phyloP scores from a whole-genome alignment of 2,797 vertebrate species.

The Pantherophis alleghaniensis region DNA sequence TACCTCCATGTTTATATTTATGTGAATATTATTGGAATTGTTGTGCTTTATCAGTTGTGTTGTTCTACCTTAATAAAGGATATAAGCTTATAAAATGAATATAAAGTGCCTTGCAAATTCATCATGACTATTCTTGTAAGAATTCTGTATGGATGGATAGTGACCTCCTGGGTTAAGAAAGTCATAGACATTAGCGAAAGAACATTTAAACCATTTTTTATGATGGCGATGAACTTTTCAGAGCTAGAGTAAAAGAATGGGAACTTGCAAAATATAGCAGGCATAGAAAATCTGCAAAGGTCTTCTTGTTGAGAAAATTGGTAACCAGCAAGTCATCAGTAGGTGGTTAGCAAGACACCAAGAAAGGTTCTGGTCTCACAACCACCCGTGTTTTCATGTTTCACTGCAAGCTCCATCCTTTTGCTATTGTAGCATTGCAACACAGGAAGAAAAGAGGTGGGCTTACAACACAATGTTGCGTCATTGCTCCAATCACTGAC shows the following conservation, averaged over 20 bases:
- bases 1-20: not conserved
- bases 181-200: not conserved
- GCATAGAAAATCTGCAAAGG: not conserved
- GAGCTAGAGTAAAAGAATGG: not conserved
- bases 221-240: not conserved
- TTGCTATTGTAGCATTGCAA: not conserved
- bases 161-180: not conserved
- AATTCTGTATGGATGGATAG: not conserved
- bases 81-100: not conserved
- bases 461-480: not conserved
- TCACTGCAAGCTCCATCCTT: not conserved
- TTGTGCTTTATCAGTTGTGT: not conserved
- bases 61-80: not conserved
- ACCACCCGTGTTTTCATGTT: not conserved
- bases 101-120: not conserved
- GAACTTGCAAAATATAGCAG: not conserved
- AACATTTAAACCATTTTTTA: not conserved
- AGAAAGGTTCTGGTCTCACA: not conserved
- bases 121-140: not conserved
- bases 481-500: not conserved
- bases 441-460: not conserved
- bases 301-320: not conserved
- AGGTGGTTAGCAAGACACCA: not conserved
- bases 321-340: not conserved
- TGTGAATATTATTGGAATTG: not conserved